Conservation (phyloP, 1,140 invertebrate genomes). For the Kradibia gibbosae region DNA sequence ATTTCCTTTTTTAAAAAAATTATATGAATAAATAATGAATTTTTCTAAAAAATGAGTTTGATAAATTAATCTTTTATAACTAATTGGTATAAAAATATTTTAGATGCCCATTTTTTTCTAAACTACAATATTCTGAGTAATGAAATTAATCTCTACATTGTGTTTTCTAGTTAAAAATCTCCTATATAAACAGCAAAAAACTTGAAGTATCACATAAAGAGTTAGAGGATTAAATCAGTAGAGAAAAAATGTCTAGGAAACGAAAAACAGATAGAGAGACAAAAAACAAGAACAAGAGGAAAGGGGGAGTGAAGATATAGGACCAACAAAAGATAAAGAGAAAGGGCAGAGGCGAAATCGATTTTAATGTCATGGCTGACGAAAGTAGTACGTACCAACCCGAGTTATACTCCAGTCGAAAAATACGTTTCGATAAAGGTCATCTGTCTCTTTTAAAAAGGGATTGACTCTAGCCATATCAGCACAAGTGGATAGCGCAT, state of each 20-base stretch:
- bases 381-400: slow-evolving; percentile 46
- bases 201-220: slow-evolving; percentile 12
- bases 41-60: too few species aligned
- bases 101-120: too few species aligned
- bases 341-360: slow-evolving; percentile 7
- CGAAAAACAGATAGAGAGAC: neutral
- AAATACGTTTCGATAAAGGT: slow-evolving; percentile 51
- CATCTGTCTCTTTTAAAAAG: slow-evolving; percentile 66
- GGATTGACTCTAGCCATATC: slow-evolving; percentile 59
- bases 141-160: too few species aligned
- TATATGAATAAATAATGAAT: too few species aligned
- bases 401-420: slow-evolving; percentile 44
- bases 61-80: too few species aligned
- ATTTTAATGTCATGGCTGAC: slow-evolving; percentile 43
- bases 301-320: neutral
- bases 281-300: neutral
- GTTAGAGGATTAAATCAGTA: slow-evolving; percentile 5
- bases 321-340: neutral
- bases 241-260: neutral
- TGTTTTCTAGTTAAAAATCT: neutral
- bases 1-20: too few species aligned
- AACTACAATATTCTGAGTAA: too few species aligned
- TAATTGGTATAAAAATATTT: too few species aligned
- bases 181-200: slow-evolving; percentile 28
- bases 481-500: slow-evolving; percentile 44